Base-by-base conservation (phyloP, 2,888 invertebrate species). In the Rhyacophila evoluta region DNA sequence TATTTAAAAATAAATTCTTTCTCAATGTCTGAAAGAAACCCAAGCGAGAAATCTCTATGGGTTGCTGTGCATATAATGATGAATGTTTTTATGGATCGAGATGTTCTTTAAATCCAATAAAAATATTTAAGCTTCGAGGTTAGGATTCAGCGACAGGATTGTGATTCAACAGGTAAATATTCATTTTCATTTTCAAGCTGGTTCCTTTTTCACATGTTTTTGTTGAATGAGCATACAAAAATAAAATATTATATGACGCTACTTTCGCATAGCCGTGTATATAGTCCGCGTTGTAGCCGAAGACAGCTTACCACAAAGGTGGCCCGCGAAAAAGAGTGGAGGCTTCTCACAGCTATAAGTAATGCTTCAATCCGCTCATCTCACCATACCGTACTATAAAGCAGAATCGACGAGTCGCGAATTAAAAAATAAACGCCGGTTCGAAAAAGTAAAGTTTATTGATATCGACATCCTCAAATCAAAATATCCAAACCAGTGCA, bases 261-360 rank as follows among this genome's bases (percentile, higher is more conserved):
- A 55, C 55, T 55, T 19, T 55, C 10, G 55, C 10, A 2, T 19
- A 1, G 5, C 8, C 19, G 10, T 25, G 19, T 55, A n/a, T 55
- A 55, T 15, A 15, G 55, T 19, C 15, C 10, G 55, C 25, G 6
- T 55, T 55, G 19, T 8, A 55, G 15, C 19, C 25, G 25, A 19
- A 55, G 8, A 12, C 10, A 55, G 55, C 55, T 19, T 55, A 55
- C 55, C 55, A 55, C 55, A 55, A 55, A 55, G 55, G 55, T 55
- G 55, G 55, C 1, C 25, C 25, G 25, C 25, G 55, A 55, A 25
- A 39, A 55, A 55, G 55, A 55, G 55, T 25, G 55, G 55, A 12
- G 55, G 55, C 25, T 10, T 25, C 55, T 19, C 55, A 25, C 19
- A 55, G 55, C 55, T 55, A 55, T 55, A 55, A 55, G 55, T 55